Evolutionary conservation across 2,888 invertebrate genomes (phyloP).

Genomic region (Mimachlamys varia): DNA sequence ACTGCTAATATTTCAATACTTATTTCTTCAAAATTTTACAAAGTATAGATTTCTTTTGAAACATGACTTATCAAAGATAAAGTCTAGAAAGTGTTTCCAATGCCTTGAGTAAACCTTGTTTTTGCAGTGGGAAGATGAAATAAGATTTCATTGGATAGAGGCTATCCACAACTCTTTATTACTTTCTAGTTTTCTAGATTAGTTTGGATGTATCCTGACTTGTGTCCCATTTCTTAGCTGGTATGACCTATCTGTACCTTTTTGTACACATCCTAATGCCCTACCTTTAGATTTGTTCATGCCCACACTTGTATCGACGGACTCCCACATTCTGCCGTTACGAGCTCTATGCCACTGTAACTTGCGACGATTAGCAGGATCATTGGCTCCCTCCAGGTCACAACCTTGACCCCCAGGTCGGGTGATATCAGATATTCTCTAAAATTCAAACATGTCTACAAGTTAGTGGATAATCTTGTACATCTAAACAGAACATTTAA

Average conservation of each 20-base stretch:
- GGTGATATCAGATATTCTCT: slow-evolving; percentile 20
- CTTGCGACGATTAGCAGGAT: slow-evolving; percentile 29
- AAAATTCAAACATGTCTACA: background rate
- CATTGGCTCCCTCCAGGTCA: background rate
- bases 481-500: no score
- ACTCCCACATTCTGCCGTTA: slow-evolving; percentile 35
- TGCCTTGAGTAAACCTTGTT: no score
- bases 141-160: background rate
- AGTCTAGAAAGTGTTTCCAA: no score
- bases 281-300: slow-evolving; percentile 39
- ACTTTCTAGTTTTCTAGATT: no score
- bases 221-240: background rate
- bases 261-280: background rate
- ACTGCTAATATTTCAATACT: no score
- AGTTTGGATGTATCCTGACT: no score
- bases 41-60: no score
- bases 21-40: no score
- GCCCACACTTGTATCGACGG: slow-evolving; percentile 39
- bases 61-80: no score
- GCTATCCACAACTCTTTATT: no score
- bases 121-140: background rate
- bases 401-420: background rate
- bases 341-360: slow-evolving; percentile 43
- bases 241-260: background rate
- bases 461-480: no score